Base-by-base conservation (phyloP, 2,888 invertebrate species). In the Hirtodrosophila cameraria region DNA sequence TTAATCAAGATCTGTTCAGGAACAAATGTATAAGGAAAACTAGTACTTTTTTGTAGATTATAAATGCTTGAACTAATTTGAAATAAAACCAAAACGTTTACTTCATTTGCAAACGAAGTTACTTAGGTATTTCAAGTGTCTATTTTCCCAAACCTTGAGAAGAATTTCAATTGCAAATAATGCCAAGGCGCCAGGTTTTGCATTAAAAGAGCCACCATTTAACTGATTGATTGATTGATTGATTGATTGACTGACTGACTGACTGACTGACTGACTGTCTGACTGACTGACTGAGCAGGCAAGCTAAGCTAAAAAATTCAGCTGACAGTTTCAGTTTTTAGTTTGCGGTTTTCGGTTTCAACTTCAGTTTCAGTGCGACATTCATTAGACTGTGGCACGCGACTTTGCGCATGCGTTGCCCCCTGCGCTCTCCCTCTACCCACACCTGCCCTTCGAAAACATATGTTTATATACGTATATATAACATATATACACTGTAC, bases 181-280 rank as follows among this genome's bases (percentile, higher is more conserved):
- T 61, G 60, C 64, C 75, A 81, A 80, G 75, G 81, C 28, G 23
- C 11, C 53, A 31, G 35, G 59, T 46, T 53, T 62, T 63, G 78
- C 48, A 74, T 74, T 60, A 60, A 48, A 74, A 74, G 42, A 27
- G 52, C 25, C 35, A 46, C 42, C 66, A 57, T 57, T 52, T 46
- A 36, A 15, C 18, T 48, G 46, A 48, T 36, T 43, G 41, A 39
- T 28, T 16, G 46, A 38, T 35, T 16, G 16, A 42, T 18, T 23
- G 53, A 43, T 27, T 27, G 33, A 15, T 23, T 12, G 18, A 30
- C 18, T 20, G 23, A 25, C 1, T 18, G 18, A 18, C 2, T 18
- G 18, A 18, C n/a, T 18, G 16, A 15, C n/a, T 27, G 25, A 16
- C 20, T 16, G 15, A 42, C 52, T 38, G 28, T 15, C 15, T 35